Conservation (phyloP, 2,888 invertebrate genomes). For the Drosophila villosipedis region DNA sequence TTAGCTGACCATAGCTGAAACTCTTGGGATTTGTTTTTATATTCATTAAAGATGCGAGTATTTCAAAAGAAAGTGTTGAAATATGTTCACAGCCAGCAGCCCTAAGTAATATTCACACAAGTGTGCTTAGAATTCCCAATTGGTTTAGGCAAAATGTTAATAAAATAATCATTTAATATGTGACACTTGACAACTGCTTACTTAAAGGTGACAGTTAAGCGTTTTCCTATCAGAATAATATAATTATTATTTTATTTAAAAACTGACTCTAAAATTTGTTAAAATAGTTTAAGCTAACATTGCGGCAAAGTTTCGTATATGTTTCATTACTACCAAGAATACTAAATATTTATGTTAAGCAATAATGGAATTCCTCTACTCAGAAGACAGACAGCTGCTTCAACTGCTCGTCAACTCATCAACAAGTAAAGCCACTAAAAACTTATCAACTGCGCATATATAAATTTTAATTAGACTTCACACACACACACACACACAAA, state of each 20-base stretch:
- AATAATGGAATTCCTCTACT: constrained; percentile 14
- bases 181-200: background rate
- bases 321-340: background rate
- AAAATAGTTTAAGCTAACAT: background rate
- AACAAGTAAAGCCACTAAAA: constrained; percentile 72
- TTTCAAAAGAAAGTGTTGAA: background rate
- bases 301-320: background rate
- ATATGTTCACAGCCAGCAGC: too few species aligned
- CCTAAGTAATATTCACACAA: background rate
- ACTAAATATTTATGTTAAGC: constrained; percentile 25
- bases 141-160: background rate
- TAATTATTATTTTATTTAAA: rapidly evolving
- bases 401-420: constrained; percentile 53
- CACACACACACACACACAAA: constrained; percentile 29
- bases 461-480: constrained; percentile 75
- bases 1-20: background rate
- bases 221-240: rapidly evolving
- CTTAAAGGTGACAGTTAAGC: background rate
- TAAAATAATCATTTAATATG: background rate
- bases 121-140: background rate
- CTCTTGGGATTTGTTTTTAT: background rate
- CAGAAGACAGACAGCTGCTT: constrained; percentile 26
- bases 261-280: background rate
- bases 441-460: constrained; percentile 76
- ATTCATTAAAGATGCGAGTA: background rate